Conservation (phyloP, 2,113 vertebrate species). For the Strix aluco region DNA sequence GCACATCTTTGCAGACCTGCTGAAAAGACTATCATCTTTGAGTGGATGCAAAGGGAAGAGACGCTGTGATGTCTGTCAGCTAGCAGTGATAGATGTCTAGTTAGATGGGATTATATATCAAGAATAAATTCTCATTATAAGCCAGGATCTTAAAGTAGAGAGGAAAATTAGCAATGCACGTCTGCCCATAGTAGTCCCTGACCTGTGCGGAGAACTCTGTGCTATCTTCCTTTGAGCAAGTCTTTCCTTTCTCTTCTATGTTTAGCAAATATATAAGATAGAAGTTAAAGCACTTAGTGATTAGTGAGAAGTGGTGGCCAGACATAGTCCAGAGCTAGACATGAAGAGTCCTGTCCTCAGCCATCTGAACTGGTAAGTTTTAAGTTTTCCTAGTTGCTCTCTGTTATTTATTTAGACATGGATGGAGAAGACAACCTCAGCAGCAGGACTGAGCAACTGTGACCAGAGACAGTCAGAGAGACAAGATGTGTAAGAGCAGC, state of each 20-base stretch:
- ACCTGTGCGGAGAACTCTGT: not conserved
- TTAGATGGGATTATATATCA: not conserved
- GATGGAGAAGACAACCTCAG: not conserved
- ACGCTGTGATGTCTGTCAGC: not conserved
- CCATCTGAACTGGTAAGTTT: not conserved
- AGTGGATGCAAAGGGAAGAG: not conserved
- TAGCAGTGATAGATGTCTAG: not conserved
- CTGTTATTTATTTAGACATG: not conserved
- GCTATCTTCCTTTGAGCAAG: not conserved
- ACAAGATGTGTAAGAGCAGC: accelerated
- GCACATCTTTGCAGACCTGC: slow-evolving; percentile 24
- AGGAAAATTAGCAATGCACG: accelerated
- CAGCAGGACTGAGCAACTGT: not conserved
- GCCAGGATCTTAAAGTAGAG: not conserved
- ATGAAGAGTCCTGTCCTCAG: not conserved
- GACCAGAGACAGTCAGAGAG: not conserved
- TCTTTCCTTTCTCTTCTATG: not conserved
- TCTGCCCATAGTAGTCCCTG: accelerated
- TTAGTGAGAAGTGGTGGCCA: not conserved
- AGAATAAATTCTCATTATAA: not conserved
- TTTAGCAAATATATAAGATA: not conserved
- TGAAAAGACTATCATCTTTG: not conserved
- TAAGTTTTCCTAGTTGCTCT: accelerated
- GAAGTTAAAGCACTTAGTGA: not conserved
- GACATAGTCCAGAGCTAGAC: not conserved